Evolutionary conservation across 1,140 invertebrate genomes (phyloP).

Genomic region (Orchestia grillus): DNA sequence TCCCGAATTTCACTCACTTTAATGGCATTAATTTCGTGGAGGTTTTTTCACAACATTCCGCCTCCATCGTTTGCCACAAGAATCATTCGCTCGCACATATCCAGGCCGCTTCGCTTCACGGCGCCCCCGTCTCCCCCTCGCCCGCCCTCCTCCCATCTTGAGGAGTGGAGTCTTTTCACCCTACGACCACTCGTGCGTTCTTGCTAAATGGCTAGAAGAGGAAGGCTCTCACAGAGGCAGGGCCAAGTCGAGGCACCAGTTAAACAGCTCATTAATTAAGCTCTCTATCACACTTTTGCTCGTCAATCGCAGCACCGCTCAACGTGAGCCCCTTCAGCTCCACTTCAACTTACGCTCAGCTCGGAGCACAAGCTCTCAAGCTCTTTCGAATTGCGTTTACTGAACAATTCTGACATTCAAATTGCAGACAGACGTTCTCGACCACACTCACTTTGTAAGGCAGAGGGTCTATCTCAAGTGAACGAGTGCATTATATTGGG

Average conservation of each 20-base stretch:
- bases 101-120: neutral
- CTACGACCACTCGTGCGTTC: slow-evolving; percentile 5
- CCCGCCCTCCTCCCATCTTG: slow-evolving; percentile 19
- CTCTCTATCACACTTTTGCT: slow-evolving; percentile 56
- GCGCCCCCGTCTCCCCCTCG: neutral
- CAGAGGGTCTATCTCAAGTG: neutral
- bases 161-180: slow-evolving; percentile 16
- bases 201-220: slow-evolving; percentile 32
- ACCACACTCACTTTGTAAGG: slow-evolving; percentile 7
- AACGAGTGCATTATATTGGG: neutral
- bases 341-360: slow-evolving; percentile 20
- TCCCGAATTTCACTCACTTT: neutral
- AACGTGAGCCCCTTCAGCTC: slow-evolving; percentile 29
- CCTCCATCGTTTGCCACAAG: neutral
- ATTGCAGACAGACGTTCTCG: neutral
- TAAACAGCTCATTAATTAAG: slow-evolving; percentile 56
- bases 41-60: neutral
- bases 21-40: neutral
- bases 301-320: slow-evolving; percentile 53
- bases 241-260: slow-evolving; percentile 6
- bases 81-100: neutral
- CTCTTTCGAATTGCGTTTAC: slow-evolving; percentile 28
- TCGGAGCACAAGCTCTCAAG: slow-evolving; percentile 20
- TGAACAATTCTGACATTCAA: slow-evolving; percentile 9
- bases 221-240: slow-evolving; percentile 4